A percentile compares a stretch with the other conserved stretches of the same genome.
Conservation (phyloP, 92 coral and sea anemone species). For the Phymanthus crucifer region DNA sequence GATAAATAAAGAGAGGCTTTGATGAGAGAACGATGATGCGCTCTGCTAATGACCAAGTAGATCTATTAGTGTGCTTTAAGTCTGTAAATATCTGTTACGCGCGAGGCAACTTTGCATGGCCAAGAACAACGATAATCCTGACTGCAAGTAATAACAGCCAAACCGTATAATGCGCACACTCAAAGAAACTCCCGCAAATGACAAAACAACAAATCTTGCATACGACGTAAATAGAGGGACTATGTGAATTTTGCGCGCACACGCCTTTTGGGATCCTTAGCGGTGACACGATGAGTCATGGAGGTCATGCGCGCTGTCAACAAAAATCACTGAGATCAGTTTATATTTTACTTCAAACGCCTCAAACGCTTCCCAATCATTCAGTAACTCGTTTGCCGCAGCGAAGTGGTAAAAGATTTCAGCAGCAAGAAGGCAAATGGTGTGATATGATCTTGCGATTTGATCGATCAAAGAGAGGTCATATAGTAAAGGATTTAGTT, state of each 20-base stretch:
- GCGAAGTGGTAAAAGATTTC: slow-evolving; percentile 1
- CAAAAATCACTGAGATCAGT: not conserved
- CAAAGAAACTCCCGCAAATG: not conserved
- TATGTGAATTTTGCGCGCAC: too few species aligned
- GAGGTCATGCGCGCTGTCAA: too few species aligned
- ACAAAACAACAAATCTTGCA: not conserved
- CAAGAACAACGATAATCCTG: not conserved
- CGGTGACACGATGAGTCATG: too few species aligned
- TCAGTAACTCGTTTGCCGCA: not conserved
- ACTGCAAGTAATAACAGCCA: not conserved
- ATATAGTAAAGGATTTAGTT: not conserved
- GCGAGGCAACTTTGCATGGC: not conserved
- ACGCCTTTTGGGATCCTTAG: too few species aligned
- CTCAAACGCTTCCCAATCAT: not conserved
- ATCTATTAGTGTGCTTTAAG: not conserved
- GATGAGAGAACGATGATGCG: not conserved
- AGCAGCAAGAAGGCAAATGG: too few species aligned
- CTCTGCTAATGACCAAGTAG: not conserved
- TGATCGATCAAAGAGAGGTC: not conserved
- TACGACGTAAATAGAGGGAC: too few species aligned
- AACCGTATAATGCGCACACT: not conserved
- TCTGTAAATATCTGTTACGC: not conserved
- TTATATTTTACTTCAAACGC: not conserved
- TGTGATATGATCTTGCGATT: not conserved
- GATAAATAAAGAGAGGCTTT: not conserved